Evolutionary conservation across 1,140 invertebrate genomes (phyloP).

Genomic region (Caerostris extrusa): DNA sequence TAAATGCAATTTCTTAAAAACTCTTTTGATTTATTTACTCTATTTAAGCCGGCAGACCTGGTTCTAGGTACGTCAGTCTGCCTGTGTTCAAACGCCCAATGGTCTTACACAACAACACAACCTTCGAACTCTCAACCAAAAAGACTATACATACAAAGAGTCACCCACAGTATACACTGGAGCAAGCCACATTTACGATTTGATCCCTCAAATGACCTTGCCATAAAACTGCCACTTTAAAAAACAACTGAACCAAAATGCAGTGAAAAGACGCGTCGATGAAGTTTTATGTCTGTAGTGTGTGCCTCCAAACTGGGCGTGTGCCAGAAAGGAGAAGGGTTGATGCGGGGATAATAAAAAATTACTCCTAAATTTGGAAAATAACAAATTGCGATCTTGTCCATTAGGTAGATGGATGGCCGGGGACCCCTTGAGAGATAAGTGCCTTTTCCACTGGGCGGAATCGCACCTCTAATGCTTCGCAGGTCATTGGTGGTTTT

Average conservation of each 20-base stretch:
- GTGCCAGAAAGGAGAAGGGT: too few relatives aligned
- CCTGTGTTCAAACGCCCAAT: too few relatives aligned
- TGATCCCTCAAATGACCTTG: not conserved
- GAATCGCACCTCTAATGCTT: slow-evolving; percentile 25
- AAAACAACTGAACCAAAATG: not conserved
- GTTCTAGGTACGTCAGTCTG: too few relatives aligned
- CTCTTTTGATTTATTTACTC: too few relatives aligned
- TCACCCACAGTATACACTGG: not conserved
- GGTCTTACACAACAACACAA: too few relatives aligned
- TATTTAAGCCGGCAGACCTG: too few relatives aligned
- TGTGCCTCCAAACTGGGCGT: not conserved
- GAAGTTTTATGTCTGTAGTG: not conserved
- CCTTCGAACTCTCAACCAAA: too few relatives aligned
- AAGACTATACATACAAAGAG: not conserved
- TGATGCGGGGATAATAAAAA: not conserved
- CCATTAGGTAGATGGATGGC: not conserved
- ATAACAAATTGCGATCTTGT: slow-evolving; percentile 41
- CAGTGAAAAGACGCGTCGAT: not conserved
- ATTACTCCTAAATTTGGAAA: not conserved
- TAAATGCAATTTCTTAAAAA: too few relatives aligned
- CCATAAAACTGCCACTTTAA: not conserved
- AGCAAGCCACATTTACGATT: not conserved
- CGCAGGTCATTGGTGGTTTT: not conserved
- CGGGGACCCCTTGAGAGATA: not conserved
- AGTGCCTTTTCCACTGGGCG: not conserved